Evolutionary conservation across 2,888 invertebrate genomes (phyloP), one percentile per base, ranked within the genome.

Genomic region (Biston stratarius): DNA sequence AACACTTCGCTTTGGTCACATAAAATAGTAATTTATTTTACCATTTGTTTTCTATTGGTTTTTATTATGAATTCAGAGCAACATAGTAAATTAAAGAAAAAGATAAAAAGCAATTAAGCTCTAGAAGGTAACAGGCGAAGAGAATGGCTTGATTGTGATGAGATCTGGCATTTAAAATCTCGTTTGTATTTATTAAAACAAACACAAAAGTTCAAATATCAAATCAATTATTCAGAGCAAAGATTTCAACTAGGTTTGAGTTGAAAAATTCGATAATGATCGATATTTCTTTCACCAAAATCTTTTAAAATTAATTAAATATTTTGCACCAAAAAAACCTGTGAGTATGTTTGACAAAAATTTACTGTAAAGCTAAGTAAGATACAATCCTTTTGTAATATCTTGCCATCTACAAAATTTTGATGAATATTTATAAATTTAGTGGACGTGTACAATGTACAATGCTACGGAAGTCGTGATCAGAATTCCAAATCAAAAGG

Each of bases 51-150:
- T 36, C 45, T 57, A 57, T 55, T 44, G n/a, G 5, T 6, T 45
- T 57, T 57, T 47, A 40, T 34, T 45, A 58, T 66, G 65, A 67
- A 72, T 69, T 72, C 59, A 64, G 69, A 71, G 61, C 70, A 66
- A 70, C 70, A 64, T 66, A 52, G 33, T 38, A 59, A 61, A 73
- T 65, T 68, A 55, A 59, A 73, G 64, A 68, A 67, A 70, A 61
- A 53, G 60, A 67, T 71, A 55, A 57, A 58, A 0, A 42, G 33
- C 58, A 63, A 67, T 67, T 59, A 67, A 55, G 47, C 40, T 66
- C 7, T 45, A 15, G 52, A 67, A 58, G 52, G 47, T 24, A 67
- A 61, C 48, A 34, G 40, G 66, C 66, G 61, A 47, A 42, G 61
- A 67, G 55, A 63, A 67, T 56, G 59, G 42, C 59, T 56, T 67